phyloP scores from a whole-genome alignment of 2,113 vertebrate genomes.

The Zonotrichia leucophrys region DNA sequence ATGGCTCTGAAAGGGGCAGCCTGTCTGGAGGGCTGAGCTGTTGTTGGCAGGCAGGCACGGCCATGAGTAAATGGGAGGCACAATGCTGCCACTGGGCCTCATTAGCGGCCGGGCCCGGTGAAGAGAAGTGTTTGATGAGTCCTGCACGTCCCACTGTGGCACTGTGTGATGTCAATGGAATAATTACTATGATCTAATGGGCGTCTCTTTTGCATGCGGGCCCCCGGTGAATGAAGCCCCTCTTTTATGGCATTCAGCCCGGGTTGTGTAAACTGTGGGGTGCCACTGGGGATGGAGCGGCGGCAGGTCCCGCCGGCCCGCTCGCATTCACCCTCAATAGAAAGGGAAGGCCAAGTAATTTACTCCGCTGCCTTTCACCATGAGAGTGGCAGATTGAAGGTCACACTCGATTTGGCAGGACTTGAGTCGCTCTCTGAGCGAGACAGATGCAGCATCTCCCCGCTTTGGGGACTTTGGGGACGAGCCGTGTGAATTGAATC shows the following conservation, averaged over 20 bases:
- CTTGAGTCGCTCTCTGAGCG: constrained; percentile 56
- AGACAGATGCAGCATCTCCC: constrained; percentile 61
- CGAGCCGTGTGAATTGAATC: neutral
- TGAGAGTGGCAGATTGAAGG: constrained; percentile 82
- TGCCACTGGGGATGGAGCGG: constrained; percentile 75
- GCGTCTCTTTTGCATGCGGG: constrained; percentile 75
- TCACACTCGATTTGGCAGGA: constrained; percentile 72
- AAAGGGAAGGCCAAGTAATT: constrained; percentile 72
- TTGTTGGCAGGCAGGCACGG: constrained; percentile 75
- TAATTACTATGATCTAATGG: constrained; percentile 90
- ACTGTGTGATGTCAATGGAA: constrained; percentile 80
- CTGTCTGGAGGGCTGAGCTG: constrained; percentile 77
- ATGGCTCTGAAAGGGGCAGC: constrained; percentile 80
- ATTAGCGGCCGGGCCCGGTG: constrained; percentile 72
- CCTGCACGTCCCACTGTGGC: constrained; percentile 77
- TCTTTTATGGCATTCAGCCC: constrained; percentile 76
- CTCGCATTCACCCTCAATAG: constrained; percentile 72
- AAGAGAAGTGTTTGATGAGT: constrained; percentile 83
- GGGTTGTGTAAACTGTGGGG: constrained; percentile 76
- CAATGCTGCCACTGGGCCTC: constrained; percentile 81
- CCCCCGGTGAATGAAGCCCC: constrained; percentile 76
- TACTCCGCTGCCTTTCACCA: constrained; percentile 69
- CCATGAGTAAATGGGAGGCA: constrained; percentile 78
- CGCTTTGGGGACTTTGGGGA: neutral
- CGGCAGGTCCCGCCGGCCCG: constrained; percentile 72